Evolutionary conservation across 2,888 invertebrate species (phyloP), one percentile per base, ranked within the genome.

Genomic region (Celastrina argiolus): DNA sequence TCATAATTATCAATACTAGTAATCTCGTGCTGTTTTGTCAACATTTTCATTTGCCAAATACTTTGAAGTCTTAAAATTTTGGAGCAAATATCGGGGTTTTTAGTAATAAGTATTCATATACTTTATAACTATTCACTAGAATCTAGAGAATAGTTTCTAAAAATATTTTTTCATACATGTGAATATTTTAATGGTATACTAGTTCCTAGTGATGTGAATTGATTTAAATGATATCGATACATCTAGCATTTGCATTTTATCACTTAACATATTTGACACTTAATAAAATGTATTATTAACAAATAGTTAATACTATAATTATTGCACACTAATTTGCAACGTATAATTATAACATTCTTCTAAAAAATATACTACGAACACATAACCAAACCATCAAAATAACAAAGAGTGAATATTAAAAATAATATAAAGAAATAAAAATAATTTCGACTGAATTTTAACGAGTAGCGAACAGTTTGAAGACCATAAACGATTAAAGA

Each of bases 1-100:
- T 74, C 73, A 74, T 78, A 80, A 82, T 83, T 81, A 80, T 80
- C 80, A 82, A 75, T 76, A 81, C 56, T 41, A 65, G 39, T 59
- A 58, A 63, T 64, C 67, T 34, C 41, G 45, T 36, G 45, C 58
- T 63, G 22, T 51, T 14, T 51, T 51, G 22, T 22, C 51, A 10
- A 6, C 51, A 51, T 51, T 36, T 36, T 51, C 22, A 14, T 10
- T 10, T 51, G 22, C 22, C 22, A 36, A 36, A 36, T 36, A 12
- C 36, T 36, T 36, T 10, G 12, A 36, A 36, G 36, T 36, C 36
- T 8, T 36, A 36, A 8, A 36, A 36, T 36, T 36, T 36, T 36
- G 36, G 36, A 36, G 31, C 31, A 12, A 10, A 1, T 10, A 36
- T 31, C 31, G 7, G 31, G 36, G 10, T 36, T 36, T 2, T 0